Evolutionary conservation across 2,113 vertebrate species (phyloP).

Genomic region (Osmerus eperlanus): DNA sequence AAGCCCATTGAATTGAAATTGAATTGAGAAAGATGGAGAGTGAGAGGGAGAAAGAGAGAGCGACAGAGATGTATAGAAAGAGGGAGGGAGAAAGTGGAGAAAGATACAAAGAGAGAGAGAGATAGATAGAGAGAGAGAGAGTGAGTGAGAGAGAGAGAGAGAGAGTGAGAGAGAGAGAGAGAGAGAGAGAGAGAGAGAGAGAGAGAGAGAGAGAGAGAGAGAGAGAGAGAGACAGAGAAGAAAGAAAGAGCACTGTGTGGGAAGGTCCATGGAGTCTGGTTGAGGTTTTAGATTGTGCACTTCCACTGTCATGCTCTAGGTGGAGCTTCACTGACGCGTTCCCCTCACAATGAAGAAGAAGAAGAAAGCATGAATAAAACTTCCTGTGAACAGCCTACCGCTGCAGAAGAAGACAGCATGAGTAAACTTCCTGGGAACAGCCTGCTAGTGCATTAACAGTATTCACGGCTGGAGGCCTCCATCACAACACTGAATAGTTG

Average conservation of each 20-base stretch:
- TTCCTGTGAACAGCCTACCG: too few species aligned
- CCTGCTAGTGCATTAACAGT: too few species aligned
- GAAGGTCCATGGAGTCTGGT: too few species aligned
- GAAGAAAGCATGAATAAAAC: too few species aligned
- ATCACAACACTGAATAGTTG: background rate
- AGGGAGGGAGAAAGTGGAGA: background rate
- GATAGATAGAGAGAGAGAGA: background rate
- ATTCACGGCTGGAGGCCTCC: too few species aligned
- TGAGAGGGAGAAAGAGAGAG: background rate
- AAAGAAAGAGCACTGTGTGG: background rate
- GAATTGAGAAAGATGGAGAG: background rate
- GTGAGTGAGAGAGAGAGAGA: constrained; percentile 16
- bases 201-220: background rate
- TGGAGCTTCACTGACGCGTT: too few species aligned
- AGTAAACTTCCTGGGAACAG: too few species aligned
- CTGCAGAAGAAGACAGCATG: too few species aligned
- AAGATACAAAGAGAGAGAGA: background rate
- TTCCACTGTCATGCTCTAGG: too few species aligned
- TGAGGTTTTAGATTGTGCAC: too few species aligned
- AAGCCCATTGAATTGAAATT: too few species aligned
- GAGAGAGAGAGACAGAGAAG: background rate
- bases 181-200: background rate
- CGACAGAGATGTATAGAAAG: constrained; percentile 11
- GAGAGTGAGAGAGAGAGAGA: background rate
- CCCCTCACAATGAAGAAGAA: too few species aligned